A percentile compares a stretch with the other conserved stretches of the same genome.
phyloP scores from a whole-genome alignment of 2,113 vertebrate species.

The Azemiops feae region DNA sequence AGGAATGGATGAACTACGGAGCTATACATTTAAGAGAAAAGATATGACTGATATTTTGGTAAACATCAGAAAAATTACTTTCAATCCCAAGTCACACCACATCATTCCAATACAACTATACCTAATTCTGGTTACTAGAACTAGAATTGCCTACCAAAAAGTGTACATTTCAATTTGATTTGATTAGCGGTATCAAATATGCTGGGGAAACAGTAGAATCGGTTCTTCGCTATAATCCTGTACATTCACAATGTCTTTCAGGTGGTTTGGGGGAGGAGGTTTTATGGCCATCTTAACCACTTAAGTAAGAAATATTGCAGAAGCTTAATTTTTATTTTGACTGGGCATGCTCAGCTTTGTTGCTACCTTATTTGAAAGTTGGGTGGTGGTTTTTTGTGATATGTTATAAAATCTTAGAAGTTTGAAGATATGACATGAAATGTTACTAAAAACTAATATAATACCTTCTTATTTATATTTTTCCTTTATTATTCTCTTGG shows the following conservation, averaged over 20 bases:
- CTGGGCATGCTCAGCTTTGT: neutral
- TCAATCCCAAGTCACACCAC: neutral
- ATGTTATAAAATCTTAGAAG: neutral
- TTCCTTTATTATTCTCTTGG: neutral
- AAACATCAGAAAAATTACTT: neutral
- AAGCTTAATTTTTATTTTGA: neutral
- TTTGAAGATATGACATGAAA: neutral
- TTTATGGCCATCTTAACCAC: neutral
- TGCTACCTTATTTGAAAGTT: neutral
- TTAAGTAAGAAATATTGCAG: neutral
- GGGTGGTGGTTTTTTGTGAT: neutral
- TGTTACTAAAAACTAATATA: neutral
- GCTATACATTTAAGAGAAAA: slow-evolving; percentile 55
- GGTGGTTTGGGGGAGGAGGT: neutral
- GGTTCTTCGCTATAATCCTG: neutral
- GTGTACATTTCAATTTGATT: neutral
- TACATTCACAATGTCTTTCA: neutral
- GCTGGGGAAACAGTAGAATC: neutral
- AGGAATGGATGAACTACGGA: slow-evolving; percentile 46
- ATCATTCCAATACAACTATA: neutral
- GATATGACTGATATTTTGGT: neutral
- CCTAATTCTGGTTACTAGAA: neutral
- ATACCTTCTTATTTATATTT: neutral
- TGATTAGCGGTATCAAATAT: neutral
- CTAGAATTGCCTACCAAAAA: neutral